Conservation (phyloP, 2,888 invertebrate genomes). For the Drosophila tripunctata region DNA sequence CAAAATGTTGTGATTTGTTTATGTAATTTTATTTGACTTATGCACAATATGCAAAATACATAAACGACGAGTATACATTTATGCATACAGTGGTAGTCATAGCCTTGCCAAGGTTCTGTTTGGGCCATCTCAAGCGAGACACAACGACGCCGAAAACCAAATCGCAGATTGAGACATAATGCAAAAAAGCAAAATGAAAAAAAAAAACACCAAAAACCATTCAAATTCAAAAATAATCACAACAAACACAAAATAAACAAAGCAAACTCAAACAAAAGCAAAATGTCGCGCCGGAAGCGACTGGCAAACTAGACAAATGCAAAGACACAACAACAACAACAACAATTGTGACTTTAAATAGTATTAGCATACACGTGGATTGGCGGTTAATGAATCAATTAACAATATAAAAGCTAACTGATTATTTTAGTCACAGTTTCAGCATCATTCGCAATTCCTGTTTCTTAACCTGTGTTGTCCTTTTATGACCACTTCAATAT, state of each 20-base stretch:
- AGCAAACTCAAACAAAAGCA: slow-evolving; percentile 28
- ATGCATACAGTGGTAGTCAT: slow-evolving; percentile 3
- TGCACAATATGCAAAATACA: slow-evolving; percentile 35
- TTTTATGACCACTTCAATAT: slow-evolving; percentile 5
- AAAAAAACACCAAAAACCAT: neutral
- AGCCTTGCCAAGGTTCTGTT: slow-evolving; percentile 44
- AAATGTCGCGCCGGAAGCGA: slow-evolving; percentile 45
- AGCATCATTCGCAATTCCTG: slow-evolving; percentile 10
- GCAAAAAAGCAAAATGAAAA: slow-evolving; percentile 15
- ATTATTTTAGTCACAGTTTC: too few species aligned
- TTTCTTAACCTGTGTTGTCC: slow-evolving; percentile 19
- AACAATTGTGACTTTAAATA: neutral
- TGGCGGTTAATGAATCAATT: slow-evolving; percentile 22
- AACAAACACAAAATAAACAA: slow-evolving; percentile 29
- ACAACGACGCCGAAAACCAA: slow-evolving; percentile 46
- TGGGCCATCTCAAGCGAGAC: slow-evolving; percentile 56
- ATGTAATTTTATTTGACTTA: slow-evolving; percentile 32
- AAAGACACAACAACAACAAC: slow-evolving; percentile 14
- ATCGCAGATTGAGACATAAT: neutral
- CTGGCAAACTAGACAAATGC: slow-evolving; percentile 1
- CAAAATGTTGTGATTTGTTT: slow-evolving; percentile 15
- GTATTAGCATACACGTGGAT: slow-evolving; percentile 28
- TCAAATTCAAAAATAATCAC: slow-evolving; percentile 14
- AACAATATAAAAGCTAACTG: neutral
- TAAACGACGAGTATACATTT: neutral